These are phyloP conservation scores for Tangara arthus DNA, from an alignment of 2,797 vertebrate species.

Conservation along the genomic window DNA sequence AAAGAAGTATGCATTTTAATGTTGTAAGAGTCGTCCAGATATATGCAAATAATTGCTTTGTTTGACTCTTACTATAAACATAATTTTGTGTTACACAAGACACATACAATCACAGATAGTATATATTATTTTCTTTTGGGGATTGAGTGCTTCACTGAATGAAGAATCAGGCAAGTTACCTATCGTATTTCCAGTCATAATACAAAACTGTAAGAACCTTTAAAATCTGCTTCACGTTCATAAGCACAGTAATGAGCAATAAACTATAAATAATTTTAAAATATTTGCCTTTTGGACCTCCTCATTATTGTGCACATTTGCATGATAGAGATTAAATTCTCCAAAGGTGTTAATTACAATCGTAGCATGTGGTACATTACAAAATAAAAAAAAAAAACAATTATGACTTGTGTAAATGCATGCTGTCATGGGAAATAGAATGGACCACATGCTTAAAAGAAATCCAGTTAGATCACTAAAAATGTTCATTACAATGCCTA, in stretches of 20 bases:
- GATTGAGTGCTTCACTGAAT: neutral
- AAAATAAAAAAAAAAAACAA: neutral
- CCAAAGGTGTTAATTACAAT: conserved; percentile 19
- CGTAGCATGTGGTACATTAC: neutral
- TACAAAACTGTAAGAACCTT: neutral
- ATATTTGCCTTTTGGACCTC: neutral
- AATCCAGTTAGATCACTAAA: conserved; percentile 10
- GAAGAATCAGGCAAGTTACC: neutral
- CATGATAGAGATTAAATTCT: neutral
- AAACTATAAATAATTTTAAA: neutral
- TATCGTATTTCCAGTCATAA: neutral
- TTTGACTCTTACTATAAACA: neutral
- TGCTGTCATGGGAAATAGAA: neutral
- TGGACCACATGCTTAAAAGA: conserved; percentile 19
- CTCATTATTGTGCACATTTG: neutral
- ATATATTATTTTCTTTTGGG: neutral
- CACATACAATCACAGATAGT: neutral
- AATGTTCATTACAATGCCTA: neutral
- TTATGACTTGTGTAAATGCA: neutral
- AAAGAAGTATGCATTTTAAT: neutral
- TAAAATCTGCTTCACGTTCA: neutral
- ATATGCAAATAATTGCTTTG: neutral
- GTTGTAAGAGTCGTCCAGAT: neutral
- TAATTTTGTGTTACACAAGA: neutral
- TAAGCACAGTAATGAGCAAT: neutral